Conservation (phyloP, 2,888 invertebrate species). For the Eubasilissa splendida region DNA sequence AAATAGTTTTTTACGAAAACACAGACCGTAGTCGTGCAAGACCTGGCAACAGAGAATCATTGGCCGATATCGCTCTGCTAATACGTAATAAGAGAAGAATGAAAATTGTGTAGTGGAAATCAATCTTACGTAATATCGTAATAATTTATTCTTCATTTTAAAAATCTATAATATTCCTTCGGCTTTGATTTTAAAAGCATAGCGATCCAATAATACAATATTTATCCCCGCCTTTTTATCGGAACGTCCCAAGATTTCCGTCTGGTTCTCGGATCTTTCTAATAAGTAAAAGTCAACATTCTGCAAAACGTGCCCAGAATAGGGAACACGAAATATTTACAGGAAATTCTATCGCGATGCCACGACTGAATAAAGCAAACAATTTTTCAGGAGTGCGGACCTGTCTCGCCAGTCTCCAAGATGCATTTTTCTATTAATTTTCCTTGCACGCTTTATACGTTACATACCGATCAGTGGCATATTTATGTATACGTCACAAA, state of each 20-base stretch:
- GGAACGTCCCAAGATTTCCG: slow-evolving; percentile 14
- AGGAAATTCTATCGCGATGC: neutral
- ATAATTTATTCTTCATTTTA: neutral
- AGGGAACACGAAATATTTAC: slow-evolving; percentile 56
- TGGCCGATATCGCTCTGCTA: too few relatives aligned
- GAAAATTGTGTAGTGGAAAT: too few relatives aligned
- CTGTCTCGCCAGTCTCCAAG: neutral
- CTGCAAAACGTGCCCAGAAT: slow-evolving; percentile 62
- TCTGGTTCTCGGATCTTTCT: slow-evolving; percentile 25
- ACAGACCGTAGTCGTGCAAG: too few relatives aligned
- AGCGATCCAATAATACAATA: neutral
- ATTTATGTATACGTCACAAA: too few relatives aligned
- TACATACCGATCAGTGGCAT: too few relatives aligned
- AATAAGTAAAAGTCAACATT: slow-evolving; percentile 39
- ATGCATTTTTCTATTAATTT: too few relatives aligned
- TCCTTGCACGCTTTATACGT: too few relatives aligned
- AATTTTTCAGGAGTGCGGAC: neutral
- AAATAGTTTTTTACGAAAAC: too few relatives aligned
- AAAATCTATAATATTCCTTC: neutral
- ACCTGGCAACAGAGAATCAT: too few relatives aligned
- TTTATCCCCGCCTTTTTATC: slow-evolving; percentile 17
- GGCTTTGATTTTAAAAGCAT: neutral
- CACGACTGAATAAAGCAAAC: slow-evolving; percentile 6
- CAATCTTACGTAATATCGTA: too few relatives aligned
- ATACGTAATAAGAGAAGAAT: too few relatives aligned